These are phyloP conservation scores for Ramazzottius varieornatus DNA, from an alignment of 2,888 invertebrate species.

Conservation along the genomic window DNA sequence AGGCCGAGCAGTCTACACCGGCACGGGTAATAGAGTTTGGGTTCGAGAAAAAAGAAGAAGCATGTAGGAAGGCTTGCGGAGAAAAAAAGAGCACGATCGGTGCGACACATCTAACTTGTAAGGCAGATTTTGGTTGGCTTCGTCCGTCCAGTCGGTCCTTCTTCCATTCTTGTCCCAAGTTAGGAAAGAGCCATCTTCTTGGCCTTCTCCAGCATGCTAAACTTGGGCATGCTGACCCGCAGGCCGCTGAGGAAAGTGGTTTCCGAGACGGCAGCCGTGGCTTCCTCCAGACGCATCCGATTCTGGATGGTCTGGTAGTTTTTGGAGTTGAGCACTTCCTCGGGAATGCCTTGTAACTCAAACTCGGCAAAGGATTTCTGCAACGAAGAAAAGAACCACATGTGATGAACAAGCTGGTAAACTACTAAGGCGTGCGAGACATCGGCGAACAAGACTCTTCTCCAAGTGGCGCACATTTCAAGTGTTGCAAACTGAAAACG, in stretches of 20 bases:
- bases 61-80: no score
- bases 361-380: constrained; percentile 98
- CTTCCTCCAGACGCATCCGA: constrained; percentile 87
- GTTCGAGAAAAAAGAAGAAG: no score
- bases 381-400: constrained; percentile 17
- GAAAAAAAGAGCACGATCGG: no score
- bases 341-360: constrained; percentile 91
- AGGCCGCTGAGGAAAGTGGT: constrained; percentile 32
- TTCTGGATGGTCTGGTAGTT: constrained; percentile 69
- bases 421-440: not conserved
- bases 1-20: no score
- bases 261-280: constrained; percentile 61
- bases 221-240: constrained; percentile 27
- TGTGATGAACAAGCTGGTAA: constrained; percentile 3
- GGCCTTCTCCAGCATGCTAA: not conserved
- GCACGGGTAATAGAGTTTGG: no score
- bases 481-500: no score
- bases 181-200: not conserved
- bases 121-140: no score
- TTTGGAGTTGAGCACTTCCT: constrained; percentile 83
- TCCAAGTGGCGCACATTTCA: no score
- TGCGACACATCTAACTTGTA: no score
- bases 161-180: no score
- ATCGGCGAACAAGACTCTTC: no score
- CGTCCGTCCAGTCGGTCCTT: no score